Conservation (phyloP, 2,113 vertebrate species). For the Rhadina sibilatrix region DNA sequence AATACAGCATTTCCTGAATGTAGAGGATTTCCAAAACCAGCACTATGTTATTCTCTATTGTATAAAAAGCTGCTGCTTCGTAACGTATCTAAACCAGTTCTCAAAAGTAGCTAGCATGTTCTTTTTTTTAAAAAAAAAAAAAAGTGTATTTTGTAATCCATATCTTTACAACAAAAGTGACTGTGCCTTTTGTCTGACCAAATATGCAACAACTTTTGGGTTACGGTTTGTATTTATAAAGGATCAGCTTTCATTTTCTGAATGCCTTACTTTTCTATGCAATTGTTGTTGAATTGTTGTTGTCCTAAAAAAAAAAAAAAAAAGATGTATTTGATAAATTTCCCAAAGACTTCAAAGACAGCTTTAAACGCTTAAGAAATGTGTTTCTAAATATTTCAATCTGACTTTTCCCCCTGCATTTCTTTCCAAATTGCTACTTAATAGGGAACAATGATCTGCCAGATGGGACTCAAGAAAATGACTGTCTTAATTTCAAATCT, state of each 20-base stretch:
- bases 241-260: constrained; percentile 42
- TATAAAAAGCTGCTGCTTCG: constrained; percentile 80
- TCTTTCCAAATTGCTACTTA: constrained; percentile 39
- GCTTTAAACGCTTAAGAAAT: constrained; percentile 32
- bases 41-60: constrained; percentile 75
- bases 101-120: constrained; percentile 70
- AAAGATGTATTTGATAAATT: background rate
- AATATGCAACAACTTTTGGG: constrained; percentile 58
- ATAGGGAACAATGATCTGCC: background rate
- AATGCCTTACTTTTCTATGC: constrained; percentile 57
- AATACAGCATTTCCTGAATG: constrained; percentile 76
- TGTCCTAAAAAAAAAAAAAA: constrained; percentile 36
- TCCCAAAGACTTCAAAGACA: constrained; percentile 47
- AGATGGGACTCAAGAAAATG: background rate
- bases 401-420: background rate
- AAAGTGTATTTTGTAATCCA: constrained; percentile 78
- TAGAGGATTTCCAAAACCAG: constrained; percentile 69
- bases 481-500: constrained; percentile 4
- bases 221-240: constrained; percentile 74
- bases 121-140: constrained; percentile 36
- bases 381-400: constrained; percentile 36
- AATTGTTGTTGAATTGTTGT: constrained; percentile 34
- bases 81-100: constrained; percentile 72
- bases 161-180: constrained; percentile 68
- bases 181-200: constrained; percentile 71